A percentile compares a stretch with the other conserved stretches of the same genome.
Conservation (phyloP, 2,797 vertebrate species). For the Sternotherus odoratus region DNA sequence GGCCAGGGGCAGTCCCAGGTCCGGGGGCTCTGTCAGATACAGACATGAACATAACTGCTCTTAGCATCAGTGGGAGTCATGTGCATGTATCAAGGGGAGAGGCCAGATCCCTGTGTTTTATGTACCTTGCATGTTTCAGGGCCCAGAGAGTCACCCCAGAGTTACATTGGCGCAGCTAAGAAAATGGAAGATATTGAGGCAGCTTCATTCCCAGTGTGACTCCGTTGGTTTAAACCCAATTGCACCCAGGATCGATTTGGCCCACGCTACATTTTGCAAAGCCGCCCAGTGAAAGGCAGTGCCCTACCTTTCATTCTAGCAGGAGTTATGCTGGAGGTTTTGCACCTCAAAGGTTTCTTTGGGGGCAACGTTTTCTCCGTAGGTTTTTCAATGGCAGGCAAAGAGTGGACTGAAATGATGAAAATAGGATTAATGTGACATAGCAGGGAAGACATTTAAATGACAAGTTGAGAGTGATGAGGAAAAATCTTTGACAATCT, state of each 20-base stretch:
- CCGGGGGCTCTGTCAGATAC: neutral
- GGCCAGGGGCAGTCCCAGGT: neutral
- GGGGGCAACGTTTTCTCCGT: neutral
- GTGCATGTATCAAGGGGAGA: neutral
- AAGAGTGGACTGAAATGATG: neutral
- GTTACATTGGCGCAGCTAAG: neutral
- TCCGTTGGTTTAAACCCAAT: neutral
- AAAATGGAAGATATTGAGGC: neutral
- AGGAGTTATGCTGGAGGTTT: neutral
- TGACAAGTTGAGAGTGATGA: neutral
- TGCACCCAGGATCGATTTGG: neutral
- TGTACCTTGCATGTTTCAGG: neutral
- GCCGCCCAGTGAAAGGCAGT: neutral
- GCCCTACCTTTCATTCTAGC: neutral
- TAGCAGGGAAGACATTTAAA: neutral
- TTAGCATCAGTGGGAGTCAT: neutral
- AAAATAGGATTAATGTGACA: neutral
- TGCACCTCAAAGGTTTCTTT: neutral
- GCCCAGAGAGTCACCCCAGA: neutral
- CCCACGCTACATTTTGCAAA: neutral
- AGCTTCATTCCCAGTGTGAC: neutral
- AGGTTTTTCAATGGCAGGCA: neutral
- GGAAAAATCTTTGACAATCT: neutral
- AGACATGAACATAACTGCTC: neutral
- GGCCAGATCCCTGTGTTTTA: neutral